Conservation (phyloP, 2,888 invertebrate species). For the Leptogaster cylindrica region DNA sequence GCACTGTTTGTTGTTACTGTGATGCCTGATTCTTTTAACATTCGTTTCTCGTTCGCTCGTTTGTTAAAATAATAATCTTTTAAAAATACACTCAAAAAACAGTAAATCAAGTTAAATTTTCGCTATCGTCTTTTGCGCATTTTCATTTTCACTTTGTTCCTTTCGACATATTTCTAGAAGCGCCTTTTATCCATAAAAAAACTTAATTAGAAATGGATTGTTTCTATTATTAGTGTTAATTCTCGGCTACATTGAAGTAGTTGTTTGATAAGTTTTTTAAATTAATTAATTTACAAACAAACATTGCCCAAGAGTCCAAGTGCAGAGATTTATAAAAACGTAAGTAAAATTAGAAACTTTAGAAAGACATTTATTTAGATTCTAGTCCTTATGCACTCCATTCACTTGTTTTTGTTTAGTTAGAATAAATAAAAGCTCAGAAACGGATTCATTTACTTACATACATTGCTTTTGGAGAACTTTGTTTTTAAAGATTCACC, state of each 20-base stretch:
- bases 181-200: background rate
- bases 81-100: constrained; percentile 2
- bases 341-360: constrained; percentile 12
- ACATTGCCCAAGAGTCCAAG: background rate
- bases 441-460: no score
- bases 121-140: background rate
- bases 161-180: background rate
- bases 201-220: background rate
- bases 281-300: no score
- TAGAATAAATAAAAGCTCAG: no score
- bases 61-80: background rate
- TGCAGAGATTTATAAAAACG: background rate
- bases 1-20: constrained; percentile 36
- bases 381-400: constrained; percentile 19
- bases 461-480: no score
- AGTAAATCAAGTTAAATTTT: constrained; percentile 8
- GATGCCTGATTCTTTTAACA: constrained; percentile 18
- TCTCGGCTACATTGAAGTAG: constrained; percentile 6
- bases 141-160: background rate
- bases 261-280: background rate
- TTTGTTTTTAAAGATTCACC: no score
- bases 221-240: constrained; percentile 16
- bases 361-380: constrained; percentile 9
- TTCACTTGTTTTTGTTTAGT: no score
- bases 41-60: constrained; percentile 19